Evolutionary conservation across 2,797 vertebrate species (phyloP).

Genomic region (Thripadectes ignobilis): DNA sequence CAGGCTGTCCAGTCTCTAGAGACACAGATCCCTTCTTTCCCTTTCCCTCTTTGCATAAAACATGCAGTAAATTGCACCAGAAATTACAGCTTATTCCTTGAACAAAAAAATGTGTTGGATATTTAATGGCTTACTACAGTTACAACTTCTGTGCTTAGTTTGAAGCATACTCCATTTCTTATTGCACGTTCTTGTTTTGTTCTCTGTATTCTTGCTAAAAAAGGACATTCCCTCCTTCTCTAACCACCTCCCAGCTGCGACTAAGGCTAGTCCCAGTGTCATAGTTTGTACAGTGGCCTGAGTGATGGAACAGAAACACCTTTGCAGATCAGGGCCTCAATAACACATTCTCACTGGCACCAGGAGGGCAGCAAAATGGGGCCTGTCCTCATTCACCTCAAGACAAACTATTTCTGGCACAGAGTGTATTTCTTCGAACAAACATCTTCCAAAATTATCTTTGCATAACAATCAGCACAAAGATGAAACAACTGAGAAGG

Average conservation of each 20-base stretch:
- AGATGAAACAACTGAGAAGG: background rate
- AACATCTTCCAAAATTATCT: background rate
- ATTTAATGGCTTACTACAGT: background rate
- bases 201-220: background rate
- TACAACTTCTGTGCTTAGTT: background rate
- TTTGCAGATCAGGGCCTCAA: background rate
- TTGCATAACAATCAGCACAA: background rate
- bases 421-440: background rate
- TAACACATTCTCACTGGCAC: background rate
- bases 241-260: background rate
- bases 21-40: background rate
- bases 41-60: background rate
- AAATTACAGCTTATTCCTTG: background rate
- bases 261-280: background rate
- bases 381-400: slow-evolving; percentile 2
- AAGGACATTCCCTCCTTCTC: background rate
- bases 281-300: background rate
- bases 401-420: background rate
- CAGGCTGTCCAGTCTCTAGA: background rate
- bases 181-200: background rate
- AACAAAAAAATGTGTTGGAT: background rate
- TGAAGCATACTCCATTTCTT: background rate
- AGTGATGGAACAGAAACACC: background rate
- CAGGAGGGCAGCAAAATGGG: background rate
- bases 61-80: background rate